Base-by-base conservation (phyloP, 2,797 vertebrate genomes). In the Erethizon dorsatum region DNA sequence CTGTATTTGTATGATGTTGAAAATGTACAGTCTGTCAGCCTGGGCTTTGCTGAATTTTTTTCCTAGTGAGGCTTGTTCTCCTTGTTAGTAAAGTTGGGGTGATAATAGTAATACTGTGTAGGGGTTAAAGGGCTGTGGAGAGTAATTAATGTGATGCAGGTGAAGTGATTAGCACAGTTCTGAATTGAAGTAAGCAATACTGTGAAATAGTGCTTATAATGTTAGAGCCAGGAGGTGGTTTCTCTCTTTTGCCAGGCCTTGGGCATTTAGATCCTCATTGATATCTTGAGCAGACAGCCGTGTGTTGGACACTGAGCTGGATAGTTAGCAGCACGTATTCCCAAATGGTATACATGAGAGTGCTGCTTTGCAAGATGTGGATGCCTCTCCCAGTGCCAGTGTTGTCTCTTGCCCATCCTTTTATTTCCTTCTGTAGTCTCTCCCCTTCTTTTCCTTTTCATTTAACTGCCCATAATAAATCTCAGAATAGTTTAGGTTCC, bases 321-420 rank as follows among this genome's bases (percentile, higher is more conserved):
- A 15, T 56, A 5, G 28, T 88, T 31, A 57, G 7, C 2, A 11
- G 26, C 65, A 13, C 3, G 0, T 8, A 7, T 1, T 24, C n/a
- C 13, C n/a, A 24, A 0, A 33, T 61, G 0, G 9, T 69, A 0
- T 37, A 10, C 13, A 9, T 20, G n/a, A 4, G 6, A 41, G 7
- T 15, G 45, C 80, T 69, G 31, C 83, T 79, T 18, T 63, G 67
- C 10, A 33, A 37, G 56, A 28, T 50, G 7, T 18, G 3, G 4
- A 31, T 59, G 6, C 78, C 18, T 79, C 57, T 20, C 41, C 6
- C 22, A 3, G 22, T 11, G 18, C 73, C 90, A 3, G 18, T 59
- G 31, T 37, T 84, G 65, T 33, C 17, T 92, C 18, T 61, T 65
- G 54, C 31, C 50, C 17, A 6, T 22, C 69, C 50, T 85, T 86